phyloP scores from a whole-genome alignment of 2,888 invertebrate genomes.

The Xestia sexstrigata region DNA sequence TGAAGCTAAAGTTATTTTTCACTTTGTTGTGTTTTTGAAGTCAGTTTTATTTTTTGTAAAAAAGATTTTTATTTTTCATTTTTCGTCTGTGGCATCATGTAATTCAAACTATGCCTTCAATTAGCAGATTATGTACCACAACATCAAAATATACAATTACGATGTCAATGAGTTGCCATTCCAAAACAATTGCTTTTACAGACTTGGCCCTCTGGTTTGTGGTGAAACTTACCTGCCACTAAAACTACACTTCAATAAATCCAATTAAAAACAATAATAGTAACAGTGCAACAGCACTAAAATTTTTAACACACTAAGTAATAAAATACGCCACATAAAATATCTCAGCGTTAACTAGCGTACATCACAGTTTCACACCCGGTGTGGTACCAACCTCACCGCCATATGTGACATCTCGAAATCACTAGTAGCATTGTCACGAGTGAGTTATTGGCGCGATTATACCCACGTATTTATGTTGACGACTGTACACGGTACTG shows the following conservation, averaged over 20 bases:
- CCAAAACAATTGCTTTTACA: background rate
- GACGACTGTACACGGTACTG: constrained; percentile 57
- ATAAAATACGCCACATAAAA: constrained; percentile 45
- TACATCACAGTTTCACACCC: constrained; percentile 26
- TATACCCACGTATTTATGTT: constrained; percentile 68
- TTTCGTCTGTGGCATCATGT: background rate
- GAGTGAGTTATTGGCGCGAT: constrained; percentile 70
- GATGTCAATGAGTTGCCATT: background rate
- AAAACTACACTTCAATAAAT: constrained; percentile 25
- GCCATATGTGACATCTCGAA: constrained; percentile 74
- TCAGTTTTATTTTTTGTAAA: no score
- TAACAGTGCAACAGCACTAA: background rate
- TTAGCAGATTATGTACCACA: background rate
- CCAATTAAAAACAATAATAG: constrained; percentile 14
- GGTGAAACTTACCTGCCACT: background rate
- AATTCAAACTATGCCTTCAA: background rate
- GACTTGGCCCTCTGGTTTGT: background rate
- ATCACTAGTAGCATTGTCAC: constrained; percentile 72
- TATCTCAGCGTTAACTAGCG: constrained; percentile 10
- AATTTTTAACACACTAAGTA: constrained; percentile 14
- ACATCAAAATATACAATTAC: background rate
- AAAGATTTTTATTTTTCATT: no score
- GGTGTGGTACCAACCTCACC: constrained; percentile 56
- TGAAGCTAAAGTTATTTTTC: no score
- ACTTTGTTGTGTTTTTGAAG: no score